Evolutionary conservation across 2,797 vertebrate genomes (phyloP).

Genomic region (Cirrhinus mrigala): DNA sequence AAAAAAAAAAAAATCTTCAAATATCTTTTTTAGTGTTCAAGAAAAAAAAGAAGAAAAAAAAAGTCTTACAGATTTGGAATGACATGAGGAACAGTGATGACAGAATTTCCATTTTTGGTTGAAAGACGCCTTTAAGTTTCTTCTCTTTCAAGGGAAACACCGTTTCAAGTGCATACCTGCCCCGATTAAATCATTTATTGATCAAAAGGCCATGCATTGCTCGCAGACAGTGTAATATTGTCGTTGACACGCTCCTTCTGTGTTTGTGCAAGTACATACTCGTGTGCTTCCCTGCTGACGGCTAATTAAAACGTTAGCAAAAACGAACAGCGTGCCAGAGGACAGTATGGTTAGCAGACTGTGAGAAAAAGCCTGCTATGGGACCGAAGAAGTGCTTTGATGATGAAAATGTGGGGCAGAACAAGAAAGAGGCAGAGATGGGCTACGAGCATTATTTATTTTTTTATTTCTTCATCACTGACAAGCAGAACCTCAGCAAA

Average conservation of each 20-base stretch:
- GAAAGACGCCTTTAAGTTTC: background rate
- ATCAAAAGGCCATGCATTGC: conserved; percentile 67
- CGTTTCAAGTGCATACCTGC: background rate
- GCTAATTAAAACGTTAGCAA: conserved; percentile 37
- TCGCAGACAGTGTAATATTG: conserved; percentile 13
- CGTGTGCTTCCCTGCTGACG: conserved; percentile 12
- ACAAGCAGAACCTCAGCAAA: conserved; percentile 16
- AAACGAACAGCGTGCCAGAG: conserved; percentile 11
- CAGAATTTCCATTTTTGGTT: background rate
- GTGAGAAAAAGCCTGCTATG: conserved; percentile 19
- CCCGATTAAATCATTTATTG: conserved; percentile 75
- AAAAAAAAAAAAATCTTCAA: background rate
- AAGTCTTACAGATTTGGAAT: background rate
- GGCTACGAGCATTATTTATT: conserved; percentile 17
- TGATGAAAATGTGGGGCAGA: conserved; percentile 60
- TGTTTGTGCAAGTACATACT: conserved; percentile 1
- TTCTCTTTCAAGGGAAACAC: background rate
- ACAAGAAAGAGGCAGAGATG: conserved; percentile 64
- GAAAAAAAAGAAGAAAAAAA: background rate
- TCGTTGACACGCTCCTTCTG: conserved; percentile 1
- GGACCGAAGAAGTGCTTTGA: conserved; percentile 34
- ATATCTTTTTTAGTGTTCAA: background rate
- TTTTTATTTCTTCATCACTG: conserved; percentile 27
- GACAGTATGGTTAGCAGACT: conserved; percentile 38
- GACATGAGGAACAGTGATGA: background rate